Evolutionary conservation across 1,140 invertebrate genomes (phyloP), one percentile per base, ranked within the genome.

Genomic region (Aphaenogaster ashmeadi): DNA sequence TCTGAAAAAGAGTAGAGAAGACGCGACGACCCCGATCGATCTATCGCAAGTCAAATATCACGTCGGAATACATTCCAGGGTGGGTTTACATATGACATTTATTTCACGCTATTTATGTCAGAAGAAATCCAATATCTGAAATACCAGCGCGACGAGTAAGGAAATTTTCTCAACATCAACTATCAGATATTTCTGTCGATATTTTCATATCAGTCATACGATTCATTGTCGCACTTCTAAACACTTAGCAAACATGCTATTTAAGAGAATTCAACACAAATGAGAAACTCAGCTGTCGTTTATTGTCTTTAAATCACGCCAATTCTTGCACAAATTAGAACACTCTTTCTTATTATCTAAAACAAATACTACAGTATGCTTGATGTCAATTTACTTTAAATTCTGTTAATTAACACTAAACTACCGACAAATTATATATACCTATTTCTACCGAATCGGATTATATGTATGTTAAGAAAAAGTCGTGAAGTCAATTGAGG

Each of bases 41-140:
- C 80, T 50, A 60, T 84, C 69, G 80, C 69, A 84, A 84, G 80
- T 84, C 80, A 84, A 84, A 84, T 75, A 75, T 84, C 80, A 74
- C 80, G 80, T 84, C 80, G 67, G 52, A 84, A 84, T 84, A 75
- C 41, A 74, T 84, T 84, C 58, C 58, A 50, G 80, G 54, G 38
- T 47, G 69, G 44, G 54, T 84, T 75, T 84, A 84, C 69, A 38
- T 47, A 75, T 74, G 80, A 84, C 80, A 75, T 84, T 84, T 84
- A 84, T 84, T 84, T 75, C 54, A 84, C 80, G 80, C 80, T 84
- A 84, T 84, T 74, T 84, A 84, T 74, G 69, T 84, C 80, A 64
- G 41, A 74, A 84, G 67, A 60, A 74, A 74, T 84, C 69, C 80
- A 74, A 84, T 75, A 75, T 50, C 54, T 56, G 56, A 84, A 74